phyloP scores from a whole-genome alignment of 2,888 invertebrate species.

The Orthosia gracilis region DNA sequence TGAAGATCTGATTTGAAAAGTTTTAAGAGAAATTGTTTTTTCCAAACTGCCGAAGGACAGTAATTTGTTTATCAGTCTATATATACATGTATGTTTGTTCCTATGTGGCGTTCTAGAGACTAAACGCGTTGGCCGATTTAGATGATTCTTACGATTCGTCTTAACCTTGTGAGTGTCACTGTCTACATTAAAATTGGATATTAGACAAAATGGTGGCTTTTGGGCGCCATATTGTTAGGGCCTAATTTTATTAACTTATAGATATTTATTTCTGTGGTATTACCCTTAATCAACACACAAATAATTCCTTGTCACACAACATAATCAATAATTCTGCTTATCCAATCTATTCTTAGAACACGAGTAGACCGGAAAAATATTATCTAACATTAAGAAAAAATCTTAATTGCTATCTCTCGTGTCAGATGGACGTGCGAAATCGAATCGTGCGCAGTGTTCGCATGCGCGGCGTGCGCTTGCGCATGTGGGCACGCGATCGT shows the following conservation, averaged over 20 bases:
- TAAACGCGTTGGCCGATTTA: too few species aligned
- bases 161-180: too few species aligned
- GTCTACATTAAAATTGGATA: too few species aligned
- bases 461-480: conserved; percentile 49
- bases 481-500: conserved; percentile 59
- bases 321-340: conserved; percentile 46
- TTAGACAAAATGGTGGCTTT: too few species aligned
- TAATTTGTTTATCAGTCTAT: too few species aligned
- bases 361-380: conserved; percentile 65
- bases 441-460: conserved; percentile 60
- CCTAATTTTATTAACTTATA: too few species aligned
- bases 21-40: neutral
- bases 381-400: conserved; percentile 66
- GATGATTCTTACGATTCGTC: too few species aligned
- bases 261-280: too few species aligned
- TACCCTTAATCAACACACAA: conserved; percentile 9
- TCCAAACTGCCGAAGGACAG: too few species aligned
- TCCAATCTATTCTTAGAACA: conserved; percentile 54
- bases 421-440: conserved; percentile 64
- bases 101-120: too few species aligned
- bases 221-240: too few species aligned
- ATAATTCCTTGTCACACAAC: conserved; percentile 8
- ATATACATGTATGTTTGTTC: too few species aligned
- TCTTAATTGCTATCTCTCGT: conserved; percentile 66
- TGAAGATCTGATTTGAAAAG: neutral